Evolutionary conservation across 2,113 vertebrate species (phyloP).

Genomic region (Strix uralensis): DNA sequence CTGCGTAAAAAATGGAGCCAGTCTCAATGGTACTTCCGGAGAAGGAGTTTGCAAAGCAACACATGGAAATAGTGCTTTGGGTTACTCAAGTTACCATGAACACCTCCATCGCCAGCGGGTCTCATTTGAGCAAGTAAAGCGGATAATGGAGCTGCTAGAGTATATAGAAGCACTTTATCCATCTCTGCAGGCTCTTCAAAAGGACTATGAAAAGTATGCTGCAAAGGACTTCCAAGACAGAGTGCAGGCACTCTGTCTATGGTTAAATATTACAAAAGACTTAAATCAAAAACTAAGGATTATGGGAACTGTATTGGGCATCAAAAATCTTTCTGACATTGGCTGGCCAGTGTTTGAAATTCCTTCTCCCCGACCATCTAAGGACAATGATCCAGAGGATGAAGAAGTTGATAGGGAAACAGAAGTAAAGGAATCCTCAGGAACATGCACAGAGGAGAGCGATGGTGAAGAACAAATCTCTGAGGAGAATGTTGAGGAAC

Average conservation of each 20-base stretch:
- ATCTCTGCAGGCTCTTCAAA: conserved; percentile 93
- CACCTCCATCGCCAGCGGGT: conserved; percentile 91
- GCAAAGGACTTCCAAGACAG: conserved; percentile 95
- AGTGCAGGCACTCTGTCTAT: conserved; percentile 98
- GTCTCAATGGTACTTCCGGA: conserved; percentile 70
- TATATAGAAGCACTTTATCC: conserved; percentile 97
- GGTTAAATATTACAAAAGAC: conserved; percentile 98
- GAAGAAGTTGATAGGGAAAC: conserved; percentile 77
- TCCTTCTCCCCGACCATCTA: conserved; percentile 89
- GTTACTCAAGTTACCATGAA: conserved; percentile 80
- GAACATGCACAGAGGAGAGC: conserved; percentile 83
- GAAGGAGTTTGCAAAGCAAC: conserved; percentile 72
- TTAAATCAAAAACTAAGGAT: conserved; percentile 97
- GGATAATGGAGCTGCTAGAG: conserved; percentile 94
- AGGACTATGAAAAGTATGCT: conserved; percentile 95
- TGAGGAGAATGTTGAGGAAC: conserved; percentile 15
- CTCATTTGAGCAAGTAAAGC: conserved; percentile 95
- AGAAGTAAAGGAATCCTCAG: conserved; percentile 74
- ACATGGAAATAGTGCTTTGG: conserved; percentile 66
- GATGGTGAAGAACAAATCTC: conserved; percentile 77
- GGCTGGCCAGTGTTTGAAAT: conserved; percentile 99
- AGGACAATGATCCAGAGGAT: conserved; percentile 78
- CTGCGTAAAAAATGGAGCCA: conserved; percentile 61
- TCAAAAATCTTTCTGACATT: conserved; percentile 91
- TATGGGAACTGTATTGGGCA: conserved; percentile 97